Conservation (phyloP, 2,797 vertebrate species). For the Urocyon cinereoargenteus region DNA sequence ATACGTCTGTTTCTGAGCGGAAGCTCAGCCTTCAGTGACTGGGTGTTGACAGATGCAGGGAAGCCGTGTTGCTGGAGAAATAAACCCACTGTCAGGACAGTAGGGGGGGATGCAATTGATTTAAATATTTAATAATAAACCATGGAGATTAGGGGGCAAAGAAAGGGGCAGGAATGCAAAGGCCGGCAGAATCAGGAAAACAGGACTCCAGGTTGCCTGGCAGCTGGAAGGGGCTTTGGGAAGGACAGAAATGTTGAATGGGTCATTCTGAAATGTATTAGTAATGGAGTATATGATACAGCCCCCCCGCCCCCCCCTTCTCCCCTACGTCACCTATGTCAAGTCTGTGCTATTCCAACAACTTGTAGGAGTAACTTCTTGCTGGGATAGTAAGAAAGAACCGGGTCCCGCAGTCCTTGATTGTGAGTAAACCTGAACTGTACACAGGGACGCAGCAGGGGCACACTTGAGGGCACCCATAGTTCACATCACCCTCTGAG, state of each 20-base stretch:
- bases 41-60: neutral
- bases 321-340: neutral
- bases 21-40: neutral
- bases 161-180: neutral
- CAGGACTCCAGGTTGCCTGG: neutral
- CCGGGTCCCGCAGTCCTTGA: neutral
- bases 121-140: neutral
- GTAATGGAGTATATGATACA: neutral
- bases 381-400: neutral
- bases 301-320: accelerated
- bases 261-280: neutral
- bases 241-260: neutral
- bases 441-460: neutral
- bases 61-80: neutral
- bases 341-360: neutral
- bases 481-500: neutral
- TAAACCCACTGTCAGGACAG: neutral
- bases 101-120: accelerated
- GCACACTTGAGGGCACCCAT: neutral
- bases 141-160: neutral
- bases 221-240: neutral
- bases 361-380: neutral
- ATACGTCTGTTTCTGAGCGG: neutral
- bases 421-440: neutral
- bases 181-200: neutral